Percentiles rank a stretch among this genome's conserved stretches.
Evolutionary conservation across 2,888 invertebrate species (phyloP).

Genomic region (Drosophila lutescens): DNA sequence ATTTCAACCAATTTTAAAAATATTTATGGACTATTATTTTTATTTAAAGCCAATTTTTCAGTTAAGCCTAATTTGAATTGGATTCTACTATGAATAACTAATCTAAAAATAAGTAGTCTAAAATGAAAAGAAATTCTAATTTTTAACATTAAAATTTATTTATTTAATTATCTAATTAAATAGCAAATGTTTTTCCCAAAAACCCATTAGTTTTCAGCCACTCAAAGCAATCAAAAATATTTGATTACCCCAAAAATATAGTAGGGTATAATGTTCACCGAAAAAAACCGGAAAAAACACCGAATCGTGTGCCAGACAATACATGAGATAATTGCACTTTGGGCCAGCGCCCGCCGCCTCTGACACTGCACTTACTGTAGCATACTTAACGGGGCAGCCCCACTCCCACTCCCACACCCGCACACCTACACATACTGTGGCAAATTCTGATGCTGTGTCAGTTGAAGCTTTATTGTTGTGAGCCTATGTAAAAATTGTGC

Average conservation of each 20-base stretch:
- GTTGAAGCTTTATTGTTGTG: slow-evolving; percentile 72
- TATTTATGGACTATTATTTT: no score
- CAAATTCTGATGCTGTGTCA: slow-evolving; percentile 43
- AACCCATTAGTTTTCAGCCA: rapidly evolving
- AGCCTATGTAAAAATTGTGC: slow-evolving; percentile 79
- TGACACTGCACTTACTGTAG: slow-evolving; percentile 81
- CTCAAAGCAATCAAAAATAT: not conserved
- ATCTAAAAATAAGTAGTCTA: no score
- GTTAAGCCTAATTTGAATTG: no score
- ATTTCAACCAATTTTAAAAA: no score
- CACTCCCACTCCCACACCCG: not conserved
- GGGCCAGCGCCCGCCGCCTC: slow-evolving; percentile 68
- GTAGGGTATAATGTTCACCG: slow-evolving; percentile 29
- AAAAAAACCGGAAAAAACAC: slow-evolving; percentile 33
- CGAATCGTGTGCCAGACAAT: slow-evolving; percentile 71
- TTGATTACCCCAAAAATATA: not conserved
- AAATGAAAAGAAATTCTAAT: no score
- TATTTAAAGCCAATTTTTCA: no score
- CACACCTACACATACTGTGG: slow-evolving; percentile 5
- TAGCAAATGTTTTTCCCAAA: not conserved
- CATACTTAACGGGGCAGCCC: slow-evolving; percentile 72
- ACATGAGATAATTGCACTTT: slow-evolving; percentile 81
- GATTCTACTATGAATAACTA: no score
- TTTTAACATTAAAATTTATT: no score
- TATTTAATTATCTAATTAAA: no score